phyloP scores from a whole-genome alignment of 2,113 vertebrate genomes.

The Thinocorus orbignyianus region DNA sequence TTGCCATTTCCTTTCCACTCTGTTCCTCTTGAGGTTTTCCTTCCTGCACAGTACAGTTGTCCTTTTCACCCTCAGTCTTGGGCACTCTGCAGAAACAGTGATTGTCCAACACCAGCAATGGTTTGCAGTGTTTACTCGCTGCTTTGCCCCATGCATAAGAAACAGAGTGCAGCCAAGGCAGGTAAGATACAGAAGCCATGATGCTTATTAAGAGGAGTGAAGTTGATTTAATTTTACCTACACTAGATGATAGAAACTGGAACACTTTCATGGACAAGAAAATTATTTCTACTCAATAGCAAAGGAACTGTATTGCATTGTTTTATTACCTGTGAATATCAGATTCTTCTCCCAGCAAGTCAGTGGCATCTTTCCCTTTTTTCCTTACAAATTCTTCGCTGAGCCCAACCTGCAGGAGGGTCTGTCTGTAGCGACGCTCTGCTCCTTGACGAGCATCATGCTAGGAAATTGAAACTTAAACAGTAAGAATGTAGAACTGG shows the following conservation, averaged over 20 bases:
- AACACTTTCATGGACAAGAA: background rate
- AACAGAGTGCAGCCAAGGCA: background rate
- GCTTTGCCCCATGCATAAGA: background rate
- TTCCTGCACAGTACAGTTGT: background rate
- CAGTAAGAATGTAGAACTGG: background rate
- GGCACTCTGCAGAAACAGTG: constrained; percentile 31
- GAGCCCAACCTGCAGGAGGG: constrained; percentile 82
- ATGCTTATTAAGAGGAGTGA: background rate
- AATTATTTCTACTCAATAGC: background rate
- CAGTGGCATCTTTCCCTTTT: constrained; percentile 68
- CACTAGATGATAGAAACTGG: background rate
- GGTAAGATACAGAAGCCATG: background rate
- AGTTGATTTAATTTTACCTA: background rate
- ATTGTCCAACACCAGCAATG: background rate
- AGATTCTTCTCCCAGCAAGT: constrained; percentile 27
- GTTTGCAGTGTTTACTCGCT: background rate
- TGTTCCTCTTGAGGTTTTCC: constrained; percentile 11
- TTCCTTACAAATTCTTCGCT: constrained; percentile 85
- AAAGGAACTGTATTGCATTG: background rate
- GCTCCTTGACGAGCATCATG: constrained; percentile 80
- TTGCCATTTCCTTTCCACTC: background rate
- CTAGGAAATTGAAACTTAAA: constrained; percentile 53
- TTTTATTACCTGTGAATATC: constrained; percentile 58
- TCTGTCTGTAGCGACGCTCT: constrained; percentile 80
- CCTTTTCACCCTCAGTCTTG: background rate